phyloP scores from a whole-genome alignment of 1,140 invertebrate genomes.

The Drosophila sechellia region DNA sequence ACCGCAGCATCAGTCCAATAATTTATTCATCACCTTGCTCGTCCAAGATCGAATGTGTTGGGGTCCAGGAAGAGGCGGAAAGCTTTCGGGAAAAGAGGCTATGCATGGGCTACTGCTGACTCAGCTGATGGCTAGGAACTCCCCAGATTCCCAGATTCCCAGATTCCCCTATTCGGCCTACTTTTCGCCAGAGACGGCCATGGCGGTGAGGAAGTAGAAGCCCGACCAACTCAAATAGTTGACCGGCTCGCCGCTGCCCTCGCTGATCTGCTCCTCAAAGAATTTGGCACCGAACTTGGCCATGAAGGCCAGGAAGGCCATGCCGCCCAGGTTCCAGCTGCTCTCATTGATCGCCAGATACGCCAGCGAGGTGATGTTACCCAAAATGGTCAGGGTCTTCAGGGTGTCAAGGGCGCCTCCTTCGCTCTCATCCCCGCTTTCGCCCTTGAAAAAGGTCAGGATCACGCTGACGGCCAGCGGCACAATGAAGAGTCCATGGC shows the following conservation, averaged over 20 bases:
- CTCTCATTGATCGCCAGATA: slow-evolving; percentile 70
- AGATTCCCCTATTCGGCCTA: slow-evolving; percentile 1
- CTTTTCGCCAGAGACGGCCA: slow-evolving; percentile 34
- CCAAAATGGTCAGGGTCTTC: slow-evolving; percentile 65
- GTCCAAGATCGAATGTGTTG: slow-evolving; percentile 16
- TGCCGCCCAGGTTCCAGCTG: slow-evolving; percentile 51
- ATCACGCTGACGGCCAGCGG: slow-evolving; percentile 55
- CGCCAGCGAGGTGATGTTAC: slow-evolving; percentile 68
- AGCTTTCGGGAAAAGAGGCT: neutral
- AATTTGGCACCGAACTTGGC: slow-evolving; percentile 62
- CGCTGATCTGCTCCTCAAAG: slow-evolving; percentile 9
- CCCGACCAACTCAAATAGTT: slow-evolving; percentile 55
- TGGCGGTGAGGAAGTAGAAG: slow-evolving; percentile 44
- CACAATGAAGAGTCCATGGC: slow-evolving; percentile 70
- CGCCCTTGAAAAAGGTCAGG: slow-evolving; percentile 15
- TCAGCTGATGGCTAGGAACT: neutral
- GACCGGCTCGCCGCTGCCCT: slow-evolving; percentile 22
- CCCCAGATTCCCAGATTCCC: neutral
- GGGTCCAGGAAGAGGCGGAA: neutral
- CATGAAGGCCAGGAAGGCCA: slow-evolving; percentile 71
- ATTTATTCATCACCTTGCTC: slow-evolving; percentile 31
- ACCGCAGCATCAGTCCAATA: slow-evolving; percentile 1
- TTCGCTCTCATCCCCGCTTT: neutral
- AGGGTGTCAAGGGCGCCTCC: slow-evolving; percentile 24
- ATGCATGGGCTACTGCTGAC: neutral